Conservation (phyloP, 2,113 vertebrate species). For the Vidua macroura region DNA sequence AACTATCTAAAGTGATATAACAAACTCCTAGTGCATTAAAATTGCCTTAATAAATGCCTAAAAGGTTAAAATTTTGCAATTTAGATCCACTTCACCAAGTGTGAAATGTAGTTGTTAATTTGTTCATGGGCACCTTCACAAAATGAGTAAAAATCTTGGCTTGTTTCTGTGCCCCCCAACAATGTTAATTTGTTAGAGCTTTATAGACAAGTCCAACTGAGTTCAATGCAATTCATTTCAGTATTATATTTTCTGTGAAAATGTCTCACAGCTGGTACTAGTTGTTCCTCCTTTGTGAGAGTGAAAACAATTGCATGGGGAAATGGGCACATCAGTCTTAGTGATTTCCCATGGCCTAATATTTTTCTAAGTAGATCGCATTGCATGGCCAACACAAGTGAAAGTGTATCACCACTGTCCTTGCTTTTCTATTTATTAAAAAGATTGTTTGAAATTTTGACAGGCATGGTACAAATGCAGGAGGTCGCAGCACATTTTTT, state of each 20-base stretch:
- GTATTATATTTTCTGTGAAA: background rate
- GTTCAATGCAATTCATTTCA: background rate
- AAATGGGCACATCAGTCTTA: background rate
- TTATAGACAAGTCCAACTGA: background rate
- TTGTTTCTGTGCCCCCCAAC: background rate
- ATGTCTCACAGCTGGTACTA: background rate
- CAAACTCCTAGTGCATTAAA: background rate
- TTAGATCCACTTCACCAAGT: background rate
- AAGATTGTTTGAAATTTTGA: background rate
- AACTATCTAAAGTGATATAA: background rate
- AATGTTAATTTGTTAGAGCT: background rate
- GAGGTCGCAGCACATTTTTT: background rate
- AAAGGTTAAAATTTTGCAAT: background rate
- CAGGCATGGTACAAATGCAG: background rate
- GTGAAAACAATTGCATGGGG: background rate
- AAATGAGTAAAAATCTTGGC: background rate
- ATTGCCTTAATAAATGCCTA: background rate
- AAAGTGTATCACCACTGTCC: background rate
- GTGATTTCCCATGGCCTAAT: background rate
- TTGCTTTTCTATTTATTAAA: background rate
- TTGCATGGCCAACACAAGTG: fast-evolving
- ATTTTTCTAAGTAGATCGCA: background rate
- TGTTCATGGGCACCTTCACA: background rate
- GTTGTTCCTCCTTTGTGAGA: background rate
- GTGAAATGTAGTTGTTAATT: background rate